These are phyloP conservation scores for Bombus sylvicola DNA, from an alignment of 1,140 invertebrate genomes.

Conservation along the genomic window DNA sequence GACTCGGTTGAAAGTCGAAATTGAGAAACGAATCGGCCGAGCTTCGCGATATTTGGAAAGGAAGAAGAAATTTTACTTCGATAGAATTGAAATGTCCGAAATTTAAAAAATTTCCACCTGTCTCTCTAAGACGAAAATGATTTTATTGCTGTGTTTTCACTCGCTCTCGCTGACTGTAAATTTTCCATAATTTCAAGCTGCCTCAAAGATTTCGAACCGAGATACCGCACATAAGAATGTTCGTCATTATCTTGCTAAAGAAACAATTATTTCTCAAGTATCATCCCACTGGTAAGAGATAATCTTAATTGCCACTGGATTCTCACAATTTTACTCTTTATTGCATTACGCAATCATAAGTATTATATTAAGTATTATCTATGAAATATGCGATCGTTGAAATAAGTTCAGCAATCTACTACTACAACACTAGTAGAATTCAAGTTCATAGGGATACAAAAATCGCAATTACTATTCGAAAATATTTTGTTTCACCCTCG, in stretches of 20 bases:
- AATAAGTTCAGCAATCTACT: not conserved
- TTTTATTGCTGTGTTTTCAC: not conserved
- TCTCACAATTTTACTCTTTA: not conserved
- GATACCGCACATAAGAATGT: not conserved
- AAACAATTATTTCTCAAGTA: not conserved
- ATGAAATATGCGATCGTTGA: not conserved
- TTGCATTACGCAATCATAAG: not conserved
- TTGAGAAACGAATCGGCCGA: too few species aligned
- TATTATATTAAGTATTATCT: not conserved
- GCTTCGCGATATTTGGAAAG: too few species aligned
- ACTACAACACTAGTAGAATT: not conserved
- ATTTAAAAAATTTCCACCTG: too few species aligned
- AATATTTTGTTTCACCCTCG: not conserved
- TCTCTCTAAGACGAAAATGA: not conserved
- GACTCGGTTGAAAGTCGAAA: too few species aligned
- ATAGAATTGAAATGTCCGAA: too few species aligned
- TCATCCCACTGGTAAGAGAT: not conserved
- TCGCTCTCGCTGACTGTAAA: not conserved
- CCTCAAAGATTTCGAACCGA: not conserved
- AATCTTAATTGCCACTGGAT: not conserved
- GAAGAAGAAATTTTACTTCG: not conserved
- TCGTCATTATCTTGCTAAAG: not conserved
- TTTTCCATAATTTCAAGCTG: too few species aligned
- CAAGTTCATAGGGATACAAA: not conserved
- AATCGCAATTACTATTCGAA: not conserved